Conservation (phyloP, 2,797 vertebrate species). For the Enteromius radiatus region DNA sequence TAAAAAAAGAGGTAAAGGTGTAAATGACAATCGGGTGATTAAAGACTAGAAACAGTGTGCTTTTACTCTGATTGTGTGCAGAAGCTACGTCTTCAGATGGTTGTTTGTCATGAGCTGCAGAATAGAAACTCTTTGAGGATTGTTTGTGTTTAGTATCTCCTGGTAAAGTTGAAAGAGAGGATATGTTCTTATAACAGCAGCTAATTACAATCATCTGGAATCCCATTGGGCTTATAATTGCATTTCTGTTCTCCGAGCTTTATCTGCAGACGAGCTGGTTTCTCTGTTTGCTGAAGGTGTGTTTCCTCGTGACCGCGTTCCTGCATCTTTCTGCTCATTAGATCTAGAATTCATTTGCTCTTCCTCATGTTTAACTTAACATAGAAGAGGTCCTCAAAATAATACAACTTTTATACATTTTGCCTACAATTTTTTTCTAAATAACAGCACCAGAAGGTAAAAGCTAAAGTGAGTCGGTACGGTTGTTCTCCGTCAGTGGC, state of each 20-base stretch:
- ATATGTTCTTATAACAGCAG: slow-evolving; percentile 60
- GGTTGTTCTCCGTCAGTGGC: no score
- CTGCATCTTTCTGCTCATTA: background rate
- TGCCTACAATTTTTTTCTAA: no score
- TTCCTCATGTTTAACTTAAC: background rate
- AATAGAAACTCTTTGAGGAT: background rate
- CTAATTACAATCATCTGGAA: slow-evolving; percentile 67
- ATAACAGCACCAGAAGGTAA: no score
- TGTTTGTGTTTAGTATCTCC: slow-evolving; percentile 12
- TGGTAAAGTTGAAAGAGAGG: slow-evolving; percentile 39
- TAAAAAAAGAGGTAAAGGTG: background rate
- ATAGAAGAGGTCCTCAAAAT: no score
- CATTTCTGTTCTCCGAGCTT: slow-evolving; percentile 62
- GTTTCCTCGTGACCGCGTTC: slow-evolving; percentile 45
- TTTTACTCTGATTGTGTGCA: slow-evolving; percentile 14
- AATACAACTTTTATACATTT: no score
- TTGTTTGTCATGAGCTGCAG: background rate
- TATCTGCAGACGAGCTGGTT: slow-evolving; percentile 66
- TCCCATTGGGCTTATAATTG: slow-evolving; percentile 67
- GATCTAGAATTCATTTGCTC: background rate
- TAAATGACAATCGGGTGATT: slow-evolving; percentile 66
- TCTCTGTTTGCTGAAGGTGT: slow-evolving; percentile 60
- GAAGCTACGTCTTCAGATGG: background rate
- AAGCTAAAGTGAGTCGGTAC: no score
- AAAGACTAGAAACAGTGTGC: background rate